Evolutionary conservation across 2,113 vertebrate species (phyloP), one percentile per base, ranked within the genome.

Genomic region (Myocastor coypus): DNA sequence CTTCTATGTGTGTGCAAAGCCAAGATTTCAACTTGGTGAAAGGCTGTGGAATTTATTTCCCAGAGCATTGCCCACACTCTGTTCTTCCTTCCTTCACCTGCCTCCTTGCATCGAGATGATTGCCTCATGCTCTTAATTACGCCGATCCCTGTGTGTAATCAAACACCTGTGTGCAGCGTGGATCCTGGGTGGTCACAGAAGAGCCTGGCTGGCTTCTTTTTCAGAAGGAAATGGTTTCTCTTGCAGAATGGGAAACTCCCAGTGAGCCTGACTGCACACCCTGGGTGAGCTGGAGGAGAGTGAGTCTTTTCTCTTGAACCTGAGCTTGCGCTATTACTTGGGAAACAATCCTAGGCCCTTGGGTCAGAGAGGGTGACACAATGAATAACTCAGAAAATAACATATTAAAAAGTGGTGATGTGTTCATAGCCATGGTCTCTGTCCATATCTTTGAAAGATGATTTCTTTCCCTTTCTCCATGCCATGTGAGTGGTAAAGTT

Each of bases 1-100:
- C 96, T 97, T 96, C 94, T 94, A 96, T 97, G 96, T 96, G 89
- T 93, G 87, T 94, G 92, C 94, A 87, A 96, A 94, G 96, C 97
- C 96, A 97, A 97, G 94, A 92, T 96, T 97, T 96, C 94, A 59
- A 87, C 95, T 97, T 97, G 95, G 96, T 97, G 96, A 97, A 97
- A 97, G 97, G 85, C 96, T 89, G 93, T 97, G 96, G 92, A 97
- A 97, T 97, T 97, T 94, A 97, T 97, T 97, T 96, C 93, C 88
- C 93, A 77, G 61, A 97, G 87, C 24, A 2, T 92, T 89, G 84
- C 94, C 87, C 71, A 92, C 61, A 94, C 69, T 80, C 92, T 32
- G 61, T 88, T 94, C 87, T 93, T 87, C 90, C 92, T 95, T 95
- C 83, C 96, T 97, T 92, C 93, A 90, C 0, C 82, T 95, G 86